phyloP scores from a whole-genome alignment of 2,113 vertebrate species.

The Mellivora capensis region DNA sequence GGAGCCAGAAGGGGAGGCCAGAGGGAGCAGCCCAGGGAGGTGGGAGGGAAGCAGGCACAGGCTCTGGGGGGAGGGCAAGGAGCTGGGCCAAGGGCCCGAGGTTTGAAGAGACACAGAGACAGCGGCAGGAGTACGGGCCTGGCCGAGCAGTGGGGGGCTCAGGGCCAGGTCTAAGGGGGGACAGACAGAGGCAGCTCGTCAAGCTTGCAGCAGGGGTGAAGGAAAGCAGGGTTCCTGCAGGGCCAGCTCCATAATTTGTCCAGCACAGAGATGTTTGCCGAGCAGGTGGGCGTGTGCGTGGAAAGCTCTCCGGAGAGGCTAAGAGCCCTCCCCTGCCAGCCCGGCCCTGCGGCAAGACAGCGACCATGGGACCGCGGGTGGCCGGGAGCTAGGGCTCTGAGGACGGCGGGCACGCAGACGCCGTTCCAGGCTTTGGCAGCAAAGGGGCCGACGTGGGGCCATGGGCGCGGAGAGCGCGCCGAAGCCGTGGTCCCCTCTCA shows the following conservation, averaged over 20 bases:
- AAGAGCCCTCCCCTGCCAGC: rapidly evolving
- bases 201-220: too few species aligned
- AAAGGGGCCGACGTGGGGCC: rapidly evolving
- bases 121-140: neutral
- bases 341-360: neutral
- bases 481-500: rapidly evolving
- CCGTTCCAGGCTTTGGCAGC: rapidly evolving
- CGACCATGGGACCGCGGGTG: rapidly evolving
- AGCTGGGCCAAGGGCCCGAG: too few species aligned
- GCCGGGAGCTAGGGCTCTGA: rapidly evolving
- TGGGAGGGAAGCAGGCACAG: rapidly evolving
- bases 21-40: too few species aligned
- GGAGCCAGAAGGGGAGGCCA: neutral
- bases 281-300: rapidly evolving
- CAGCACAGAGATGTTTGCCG: rapidly evolving
- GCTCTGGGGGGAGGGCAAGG: neutral
- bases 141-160: rapidly evolving
- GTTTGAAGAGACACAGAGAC: neutral
- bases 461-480: rapidly evolving
- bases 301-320: neutral
- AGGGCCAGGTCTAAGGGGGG: rapidly evolving
- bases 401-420: rapidly evolving
- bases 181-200: neutral
- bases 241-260: neutral
- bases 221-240: rapidly evolving